phyloP scores from a whole-genome alignment of 2,113 vertebrate genomes.

The Bothrops jararaca region DNA sequence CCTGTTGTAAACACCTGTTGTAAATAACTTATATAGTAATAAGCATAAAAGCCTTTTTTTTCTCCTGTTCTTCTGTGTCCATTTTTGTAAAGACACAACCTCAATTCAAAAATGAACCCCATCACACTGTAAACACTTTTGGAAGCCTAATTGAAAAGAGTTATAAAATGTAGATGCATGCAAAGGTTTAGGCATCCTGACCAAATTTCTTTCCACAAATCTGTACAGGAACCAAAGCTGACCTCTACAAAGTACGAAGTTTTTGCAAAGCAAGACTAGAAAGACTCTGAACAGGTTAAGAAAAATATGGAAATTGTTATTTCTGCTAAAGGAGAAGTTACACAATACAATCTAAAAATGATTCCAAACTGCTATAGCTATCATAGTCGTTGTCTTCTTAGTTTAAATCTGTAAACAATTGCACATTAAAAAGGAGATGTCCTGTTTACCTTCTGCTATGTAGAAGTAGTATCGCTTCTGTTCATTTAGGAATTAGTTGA shows the following conservation, averaged over 20 bases:
- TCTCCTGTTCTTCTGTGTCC: not conserved
- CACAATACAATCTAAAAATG: not conserved
- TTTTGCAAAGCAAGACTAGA: not conserved
- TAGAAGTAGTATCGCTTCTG: too few relatives aligned
- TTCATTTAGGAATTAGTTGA: too few relatives aligned
- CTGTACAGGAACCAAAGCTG: not conserved
- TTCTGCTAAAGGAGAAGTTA: not conserved
- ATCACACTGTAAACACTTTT: not conserved
- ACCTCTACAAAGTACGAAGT: not conserved
- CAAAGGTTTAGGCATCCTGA: not conserved
- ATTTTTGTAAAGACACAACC: not conserved
- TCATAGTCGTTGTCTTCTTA: not conserved
- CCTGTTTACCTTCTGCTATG: not conserved
- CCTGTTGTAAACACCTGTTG: not conserved
- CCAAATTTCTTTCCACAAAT: not conserved
- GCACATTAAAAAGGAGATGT: not conserved
- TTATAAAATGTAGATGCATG: not conserved
- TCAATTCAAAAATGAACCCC: not conserved
- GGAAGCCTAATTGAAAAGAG: not conserved
- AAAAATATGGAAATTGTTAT: not conserved
- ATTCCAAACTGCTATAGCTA: not conserved
- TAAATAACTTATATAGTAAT: not conserved
- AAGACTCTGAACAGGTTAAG: not conserved
- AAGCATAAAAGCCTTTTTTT: not conserved
- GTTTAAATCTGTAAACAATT: not conserved